These are phyloP conservation scores for Alethe diademata DNA, from an alignment of 2,113 vertebrate genomes.

Conservation along the genomic window DNA sequence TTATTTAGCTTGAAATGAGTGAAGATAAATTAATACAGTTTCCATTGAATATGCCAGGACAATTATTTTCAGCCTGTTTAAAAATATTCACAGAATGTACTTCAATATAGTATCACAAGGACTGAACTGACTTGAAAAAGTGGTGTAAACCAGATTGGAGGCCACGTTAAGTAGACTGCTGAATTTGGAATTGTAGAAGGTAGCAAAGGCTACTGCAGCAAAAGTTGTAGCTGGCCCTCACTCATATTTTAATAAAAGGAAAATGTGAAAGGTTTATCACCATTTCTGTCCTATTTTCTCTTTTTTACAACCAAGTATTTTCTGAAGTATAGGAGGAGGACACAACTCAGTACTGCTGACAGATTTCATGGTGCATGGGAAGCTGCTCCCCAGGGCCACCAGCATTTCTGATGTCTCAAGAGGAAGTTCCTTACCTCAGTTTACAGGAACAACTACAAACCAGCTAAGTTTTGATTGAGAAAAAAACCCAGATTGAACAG, in stretches of 20 bases:
- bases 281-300: not conserved
- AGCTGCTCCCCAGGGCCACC: not conserved
- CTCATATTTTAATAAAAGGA: not conserved
- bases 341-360: accelerated
- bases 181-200: not conserved
- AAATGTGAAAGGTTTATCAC: not conserved
- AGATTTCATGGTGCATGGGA: accelerated
- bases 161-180: not conserved
- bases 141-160: not conserved
- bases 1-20: constrained; percentile 1
- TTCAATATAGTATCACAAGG: not conserved
- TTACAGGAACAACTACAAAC: not conserved
- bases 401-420: not conserved
- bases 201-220: not conserved
- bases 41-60: constrained; percentile 30
- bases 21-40: constrained; percentile 51
- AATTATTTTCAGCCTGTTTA: constrained; percentile 9
- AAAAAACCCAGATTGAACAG: not conserved
- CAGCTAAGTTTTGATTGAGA: not conserved
- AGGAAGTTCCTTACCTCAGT: not conserved
- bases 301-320: not conserved
- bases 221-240: not conserved
- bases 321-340: not conserved
- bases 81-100: constrained; percentile 33
- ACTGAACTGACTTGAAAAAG: not conserved